These are phyloP conservation scores for Ips nitidus DNA, from an alignment of 1,140 invertebrate genomes.

Conservation along the genomic window DNA sequence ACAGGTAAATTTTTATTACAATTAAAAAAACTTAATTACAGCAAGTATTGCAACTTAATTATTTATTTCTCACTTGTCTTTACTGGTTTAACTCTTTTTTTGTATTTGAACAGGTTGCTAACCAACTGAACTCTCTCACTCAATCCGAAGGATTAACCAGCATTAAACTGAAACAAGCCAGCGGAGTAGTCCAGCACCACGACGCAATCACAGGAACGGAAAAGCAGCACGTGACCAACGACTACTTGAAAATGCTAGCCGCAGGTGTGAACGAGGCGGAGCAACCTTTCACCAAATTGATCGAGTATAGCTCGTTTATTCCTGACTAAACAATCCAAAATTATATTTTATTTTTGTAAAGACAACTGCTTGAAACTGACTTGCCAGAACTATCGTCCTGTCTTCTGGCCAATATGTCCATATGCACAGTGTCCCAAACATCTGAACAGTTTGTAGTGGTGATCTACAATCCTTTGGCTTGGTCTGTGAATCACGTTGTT, in stretches of 20 bases:
- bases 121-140: conserved; percentile 29
- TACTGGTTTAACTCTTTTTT: not conserved
- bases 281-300: not conserved
- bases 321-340: not conserved
- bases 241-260: conserved; percentile 69
- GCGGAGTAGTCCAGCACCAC: conserved; percentile 73
- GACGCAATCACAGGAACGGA: conserved; percentile 69
- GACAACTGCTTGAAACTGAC: conserved; percentile 1
- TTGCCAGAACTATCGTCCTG: conserved; percentile 29
- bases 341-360: not conserved
- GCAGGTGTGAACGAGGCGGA: conserved; percentile 55
- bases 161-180: conserved; percentile 51
- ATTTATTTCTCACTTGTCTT: too few relatives aligned
- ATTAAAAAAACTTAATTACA: not conserved
- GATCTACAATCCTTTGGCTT: conserved; percentile 78
- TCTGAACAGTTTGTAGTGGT: conserved; percentile 64
- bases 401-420: conserved; percentile 62
- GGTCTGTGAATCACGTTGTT: conserved; percentile 62
- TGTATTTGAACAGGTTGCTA: conserved; percentile 6
- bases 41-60: conserved; percentile 46
- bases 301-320: not conserved
- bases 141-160: conserved; percentile 38
- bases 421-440: conserved; percentile 62
- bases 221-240: conserved; percentile 70
- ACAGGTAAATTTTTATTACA: conserved; percentile 56